A percentile compares a stretch with the other conserved stretches of the same genome.
phyloP scores from a whole-genome alignment of 64 coral and sea anemone genomes.

The Hydrozoanthus tunicans region DNA sequence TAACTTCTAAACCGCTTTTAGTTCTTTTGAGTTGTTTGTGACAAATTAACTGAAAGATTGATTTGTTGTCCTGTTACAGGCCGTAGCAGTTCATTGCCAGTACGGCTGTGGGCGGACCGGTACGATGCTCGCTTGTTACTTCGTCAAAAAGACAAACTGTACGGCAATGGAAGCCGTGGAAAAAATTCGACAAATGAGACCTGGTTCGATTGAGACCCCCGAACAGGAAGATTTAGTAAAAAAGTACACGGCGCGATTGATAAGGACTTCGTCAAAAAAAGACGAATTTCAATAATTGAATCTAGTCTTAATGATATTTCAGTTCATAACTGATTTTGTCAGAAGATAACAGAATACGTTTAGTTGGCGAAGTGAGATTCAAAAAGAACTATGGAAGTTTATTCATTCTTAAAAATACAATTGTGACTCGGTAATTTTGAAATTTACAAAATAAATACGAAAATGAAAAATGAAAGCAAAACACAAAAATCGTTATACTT shows the following conservation, averaged over 20 bases:
- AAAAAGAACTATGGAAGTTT: too few relatives aligned
- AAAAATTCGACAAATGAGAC: slow-evolving; percentile 59
- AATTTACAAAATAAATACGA: too few relatives aligned
- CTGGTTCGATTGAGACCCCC: slow-evolving; percentile 70
- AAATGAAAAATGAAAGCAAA: too few relatives aligned
- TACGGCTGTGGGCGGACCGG: slow-evolving; percentile 70
- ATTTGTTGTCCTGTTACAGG: not conserved
- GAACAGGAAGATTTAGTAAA: slow-evolving; percentile 70
- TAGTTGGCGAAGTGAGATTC: too few relatives aligned
- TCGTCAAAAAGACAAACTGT: slow-evolving; percentile 52
- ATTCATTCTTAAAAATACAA: too few relatives aligned
- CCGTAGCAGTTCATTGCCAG: slow-evolving; percentile 75
- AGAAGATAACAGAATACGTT: too few relatives aligned
- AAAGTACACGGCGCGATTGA: slow-evolving; percentile 20
- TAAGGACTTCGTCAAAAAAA: not conserved
- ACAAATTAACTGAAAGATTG: not conserved
- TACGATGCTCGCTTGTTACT: slow-evolving; percentile 80
- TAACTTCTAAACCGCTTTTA: too few relatives aligned
- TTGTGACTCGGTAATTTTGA: too few relatives aligned
- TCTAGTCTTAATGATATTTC: not conserved
- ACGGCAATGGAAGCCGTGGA: slow-evolving; percentile 44
- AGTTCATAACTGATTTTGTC: too few relatives aligned
- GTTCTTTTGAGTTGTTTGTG: too few relatives aligned
- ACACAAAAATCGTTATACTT: too few relatives aligned
- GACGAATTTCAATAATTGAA: not conserved